Percentiles rank a stretch among this genome's conserved stretches.
Evolutionary conservation across 2,888 invertebrate species (phyloP).

Genomic region (Yponomeuta cagnagella): DNA sequence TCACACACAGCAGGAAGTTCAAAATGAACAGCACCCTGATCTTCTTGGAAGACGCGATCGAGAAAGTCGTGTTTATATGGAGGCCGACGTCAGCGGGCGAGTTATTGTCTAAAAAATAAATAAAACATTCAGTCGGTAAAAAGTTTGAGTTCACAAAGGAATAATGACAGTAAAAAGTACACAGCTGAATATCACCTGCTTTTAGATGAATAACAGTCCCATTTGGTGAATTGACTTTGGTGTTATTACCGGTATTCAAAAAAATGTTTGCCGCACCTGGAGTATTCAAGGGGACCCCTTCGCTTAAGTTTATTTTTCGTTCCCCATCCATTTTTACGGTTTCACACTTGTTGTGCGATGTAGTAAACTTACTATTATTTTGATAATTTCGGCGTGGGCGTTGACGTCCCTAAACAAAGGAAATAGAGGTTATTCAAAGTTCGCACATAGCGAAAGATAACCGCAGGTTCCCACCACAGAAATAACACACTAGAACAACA

Average conservation of each 20-base stretch:
- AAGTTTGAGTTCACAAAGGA: not conserved
- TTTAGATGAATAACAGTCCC: constrained; percentile 66
- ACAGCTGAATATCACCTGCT: constrained; percentile 50
- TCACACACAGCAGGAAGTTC: constrained; percentile 59
- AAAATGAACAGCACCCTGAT: constrained; percentile 61
- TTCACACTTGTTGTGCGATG: no score
- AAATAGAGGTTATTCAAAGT: constrained; percentile 59
- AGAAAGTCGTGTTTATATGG: constrained; percentile 65
- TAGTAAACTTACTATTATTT: constrained; percentile 35
- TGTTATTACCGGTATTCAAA: constrained; percentile 60
- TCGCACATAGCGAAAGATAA: constrained; percentile 53
- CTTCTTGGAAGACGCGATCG: constrained; percentile 71
- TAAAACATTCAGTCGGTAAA: constrained; percentile 20
- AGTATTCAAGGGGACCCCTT: constrained; percentile 61
- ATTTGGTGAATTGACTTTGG: constrained; percentile 51
- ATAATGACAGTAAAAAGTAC: not conserved
- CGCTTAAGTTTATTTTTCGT: constrained; percentile 57
- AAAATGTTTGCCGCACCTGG: constrained; percentile 64
- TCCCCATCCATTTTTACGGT: constrained; percentile 48
- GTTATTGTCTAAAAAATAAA: constrained; percentile 48
- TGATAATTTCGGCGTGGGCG: constrained; percentile 47
- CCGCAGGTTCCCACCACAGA: constrained; percentile 33
- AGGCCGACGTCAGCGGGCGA: constrained; percentile 58
- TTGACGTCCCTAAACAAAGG: constrained; percentile 66
- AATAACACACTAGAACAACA: constrained; percentile 3